Base-by-base conservation (phyloP, 2,113 vertebrate genomes). In the Electrona antarctica region DNA sequence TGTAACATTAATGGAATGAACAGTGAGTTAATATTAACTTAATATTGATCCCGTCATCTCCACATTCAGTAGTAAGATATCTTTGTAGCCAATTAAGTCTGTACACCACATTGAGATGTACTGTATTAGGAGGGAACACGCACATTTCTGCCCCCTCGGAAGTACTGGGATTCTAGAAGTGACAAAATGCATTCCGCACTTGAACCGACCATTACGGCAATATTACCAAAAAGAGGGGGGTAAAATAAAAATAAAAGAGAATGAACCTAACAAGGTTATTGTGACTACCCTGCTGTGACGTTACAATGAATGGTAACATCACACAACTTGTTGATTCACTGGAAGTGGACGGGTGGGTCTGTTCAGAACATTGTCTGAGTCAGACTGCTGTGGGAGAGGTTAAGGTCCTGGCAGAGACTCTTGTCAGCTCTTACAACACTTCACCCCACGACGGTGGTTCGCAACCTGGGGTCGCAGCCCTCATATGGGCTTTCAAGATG, bases 401-500 rank as follows among this genome's bases (percentile, higher is more conserved):
- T 2, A n/a, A 41, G 33, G 41, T 12, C 64, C 60, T 55, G 21
- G 48, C 60, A 54, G 78, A 64, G 46, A 63, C 49, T 41, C 33
- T n/a, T n/a, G 11, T 52, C 14, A 14, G 45, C 60, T 45, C 57
- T 46, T 62, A n/a, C 12, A 41, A 7, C 59, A 12, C 52, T 41
- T 41, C 59, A 7, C 13, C n/a, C 55, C 15, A 8, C 55, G 21
- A 15, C 55, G 8, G 55, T 57, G 13, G 55, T n/a, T 57, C 55
- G 63, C 67, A 50, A 69, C 57, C 65, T 11, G 12, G 9, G 29
- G 63, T 67, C 47, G 0, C 46, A n/a, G 8, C 11, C 11, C 59
- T 11, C 14, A 3, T 13, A 6, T 69, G 55, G 59, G 50, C 67
- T 54, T 61, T 56, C 56, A 78, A 75, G 76, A 82, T 78, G 80